These are phyloP conservation scores for Lasioglossum oenotherae DNA, from an alignment of 2,888 invertebrate species.

Conservation along the genomic window DNA sequence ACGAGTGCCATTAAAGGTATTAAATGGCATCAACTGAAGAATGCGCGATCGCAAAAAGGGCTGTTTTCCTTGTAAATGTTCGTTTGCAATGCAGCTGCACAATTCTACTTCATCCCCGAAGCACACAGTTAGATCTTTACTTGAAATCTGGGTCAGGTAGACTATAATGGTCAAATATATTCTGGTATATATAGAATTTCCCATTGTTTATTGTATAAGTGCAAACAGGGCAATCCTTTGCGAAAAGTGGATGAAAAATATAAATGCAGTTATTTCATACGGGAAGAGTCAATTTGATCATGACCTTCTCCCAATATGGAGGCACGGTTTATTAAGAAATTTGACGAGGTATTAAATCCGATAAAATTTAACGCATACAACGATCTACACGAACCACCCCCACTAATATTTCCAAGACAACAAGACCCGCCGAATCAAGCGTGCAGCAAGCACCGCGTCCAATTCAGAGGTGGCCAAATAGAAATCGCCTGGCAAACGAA, in stretches of 20 bases:
- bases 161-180: neutral
- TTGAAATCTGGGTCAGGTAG: neutral
- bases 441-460: neutral
- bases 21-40: constrained; percentile 40
- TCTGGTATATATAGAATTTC: neutral
- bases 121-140: neutral
- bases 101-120: neutral
- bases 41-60: constrained; percentile 17
- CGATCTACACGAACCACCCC: neutral
- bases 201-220: neutral
- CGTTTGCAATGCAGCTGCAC: neutral
- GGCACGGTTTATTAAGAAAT: neutral
- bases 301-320: neutral
- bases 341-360: too few relatives aligned
- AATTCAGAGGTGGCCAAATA: neutral
- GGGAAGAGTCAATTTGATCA: too few relatives aligned
- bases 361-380: neutral
- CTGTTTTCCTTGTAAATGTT: constrained; percentile 43
- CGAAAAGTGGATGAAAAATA: neutral
- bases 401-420: neutral
- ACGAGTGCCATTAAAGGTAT: constrained; percentile 34
- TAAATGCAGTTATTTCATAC: neutral
- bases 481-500: neutral
- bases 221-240: neutral
- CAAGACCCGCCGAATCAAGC: neutral